phyloP scores from a whole-genome alignment of 2,888 invertebrate genomes.

The Muschampia staudingeri region DNA sequence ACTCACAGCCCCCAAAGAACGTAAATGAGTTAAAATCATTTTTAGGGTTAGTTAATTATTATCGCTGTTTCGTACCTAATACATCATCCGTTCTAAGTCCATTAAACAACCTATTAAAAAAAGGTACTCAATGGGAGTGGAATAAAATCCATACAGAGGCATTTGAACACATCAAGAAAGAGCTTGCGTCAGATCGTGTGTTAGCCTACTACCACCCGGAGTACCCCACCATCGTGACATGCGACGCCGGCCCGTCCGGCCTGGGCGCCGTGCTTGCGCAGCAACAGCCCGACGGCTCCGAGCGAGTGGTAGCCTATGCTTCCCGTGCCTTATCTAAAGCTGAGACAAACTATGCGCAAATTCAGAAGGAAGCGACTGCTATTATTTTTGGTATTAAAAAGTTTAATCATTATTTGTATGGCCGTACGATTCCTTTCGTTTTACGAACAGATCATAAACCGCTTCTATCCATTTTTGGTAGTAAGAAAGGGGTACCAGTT shows the following conservation, averaged over 20 bases:
- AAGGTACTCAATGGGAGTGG: background rate
- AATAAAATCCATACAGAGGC: background rate
- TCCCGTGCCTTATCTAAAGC: background rate
- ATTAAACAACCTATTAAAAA: background rate
- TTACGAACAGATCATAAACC: background rate
- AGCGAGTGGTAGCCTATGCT: slow-evolving; percentile 3
- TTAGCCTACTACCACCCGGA: slow-evolving; percentile 10
- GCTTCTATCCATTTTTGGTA: background rate
- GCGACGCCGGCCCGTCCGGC: background rate
- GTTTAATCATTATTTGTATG: slow-evolving; percentile 8
- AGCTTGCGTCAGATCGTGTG: background rate
- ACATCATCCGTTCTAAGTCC: slow-evolving; percentile 9
- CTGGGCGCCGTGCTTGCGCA: slow-evolving; percentile 11
- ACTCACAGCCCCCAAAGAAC: background rate
- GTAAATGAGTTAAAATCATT: slow-evolving; percentile 11
- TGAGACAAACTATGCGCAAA: background rate
- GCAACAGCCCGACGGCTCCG: slow-evolving; percentile 3
- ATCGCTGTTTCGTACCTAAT: slow-evolving; percentile 20
- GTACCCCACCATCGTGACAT: slow-evolving; percentile 3
- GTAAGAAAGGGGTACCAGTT: slow-evolving; percentile 3
- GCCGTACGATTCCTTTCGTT: slow-evolving; percentile 8
- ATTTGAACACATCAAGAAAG: background rate
- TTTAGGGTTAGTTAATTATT: background rate
- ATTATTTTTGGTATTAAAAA: background rate
- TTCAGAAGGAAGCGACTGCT: slow-evolving; percentile 2